Evolutionary conservation across 2,888 invertebrate species (phyloP), one percentile per base, ranked within the genome.

Genomic region (Electrophaes corylata): DNA sequence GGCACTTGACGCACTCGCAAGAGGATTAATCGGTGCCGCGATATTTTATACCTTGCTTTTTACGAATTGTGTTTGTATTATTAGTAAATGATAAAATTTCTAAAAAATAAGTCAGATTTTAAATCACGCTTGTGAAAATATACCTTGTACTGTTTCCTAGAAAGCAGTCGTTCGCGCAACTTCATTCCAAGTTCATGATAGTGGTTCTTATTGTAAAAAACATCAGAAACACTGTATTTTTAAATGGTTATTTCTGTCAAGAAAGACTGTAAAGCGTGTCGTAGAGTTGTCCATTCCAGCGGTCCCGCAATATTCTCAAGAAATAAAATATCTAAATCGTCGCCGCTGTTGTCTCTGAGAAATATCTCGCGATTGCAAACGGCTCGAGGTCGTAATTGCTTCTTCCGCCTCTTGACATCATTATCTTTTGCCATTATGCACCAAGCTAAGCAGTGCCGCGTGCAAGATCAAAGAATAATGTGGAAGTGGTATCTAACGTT

Each of bases 371-470:
- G 83, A 85, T 83, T 80, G 83, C 81, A 79, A 78, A 78, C 75
- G 75, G 70, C 74, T 77, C 74, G 77, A 76, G 78, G 74, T 71
- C 79, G 82, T 88, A 87, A 89, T 89, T 88, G 88, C 81, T 88
- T 87, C 85, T 88, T 86, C 84, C 87, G 88, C 83, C 77, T 79
- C 83, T 80, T 86, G 85, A 84, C 83, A 81, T 84, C 82, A 87
- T 88, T 86, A 88, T 86, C 83, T 86, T 49, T 83, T 83, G 85
- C 80, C 75, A 85, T 86, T 87, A 87, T 86, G 84, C 83, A 83
- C 75, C 77, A 68, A 68, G 76, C 75, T 84, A 79, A 85, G 79
- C 77, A 77, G 70, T 64, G 60, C 55, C 47, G 37, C 23, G 39
- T 10, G 12, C 43, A 39, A 35, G 47, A 51, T 47, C 16, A 11